A percentile compares a stretch with the other conserved stretches of the same genome.
Conservation (phyloP, 2,113 vertebrate species). For the Sarotherodon lohbergeri region DNA sequence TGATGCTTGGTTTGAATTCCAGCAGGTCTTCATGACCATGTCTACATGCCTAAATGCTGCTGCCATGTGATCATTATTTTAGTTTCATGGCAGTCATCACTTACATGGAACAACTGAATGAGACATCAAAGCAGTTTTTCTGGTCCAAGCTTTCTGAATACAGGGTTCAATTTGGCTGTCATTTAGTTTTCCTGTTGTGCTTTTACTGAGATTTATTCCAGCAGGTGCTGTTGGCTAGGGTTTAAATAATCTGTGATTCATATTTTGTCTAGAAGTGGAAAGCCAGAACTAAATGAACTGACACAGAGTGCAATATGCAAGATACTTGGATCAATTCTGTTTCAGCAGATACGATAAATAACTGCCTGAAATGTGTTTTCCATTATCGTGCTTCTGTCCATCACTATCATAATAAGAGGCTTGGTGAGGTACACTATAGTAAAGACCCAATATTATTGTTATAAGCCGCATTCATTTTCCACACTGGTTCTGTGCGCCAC, state of each 20-base stretch:
- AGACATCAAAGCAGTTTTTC: neutral
- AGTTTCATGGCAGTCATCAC: neutral
- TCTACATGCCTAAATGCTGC: neutral
- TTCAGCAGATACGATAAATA: neutral
- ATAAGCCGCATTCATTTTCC: conserved; percentile 32
- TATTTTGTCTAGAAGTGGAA: neutral
- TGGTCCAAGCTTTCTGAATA: neutral
- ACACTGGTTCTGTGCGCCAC: neutral
- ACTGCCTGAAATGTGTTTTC: neutral
- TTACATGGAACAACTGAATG: neutral
- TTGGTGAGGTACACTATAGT: neutral
- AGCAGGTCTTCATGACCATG: neutral
- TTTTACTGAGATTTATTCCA: neutral
- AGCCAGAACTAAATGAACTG: neutral
- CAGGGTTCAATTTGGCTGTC: neutral
- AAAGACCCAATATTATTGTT: conserved; percentile 28
- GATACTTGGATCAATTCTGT: neutral
- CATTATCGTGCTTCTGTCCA: neutral
- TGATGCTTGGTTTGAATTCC: neutral
- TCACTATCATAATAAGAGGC: neutral
- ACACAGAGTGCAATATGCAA: neutral
- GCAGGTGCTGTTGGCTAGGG: neutral
- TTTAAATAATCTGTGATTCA: neutral
- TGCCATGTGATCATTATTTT: neutral
- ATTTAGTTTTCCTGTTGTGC: neutral